phyloP scores from a whole-genome alignment of 2,888 invertebrate species.

The Luperina nickerlii region DNA sequence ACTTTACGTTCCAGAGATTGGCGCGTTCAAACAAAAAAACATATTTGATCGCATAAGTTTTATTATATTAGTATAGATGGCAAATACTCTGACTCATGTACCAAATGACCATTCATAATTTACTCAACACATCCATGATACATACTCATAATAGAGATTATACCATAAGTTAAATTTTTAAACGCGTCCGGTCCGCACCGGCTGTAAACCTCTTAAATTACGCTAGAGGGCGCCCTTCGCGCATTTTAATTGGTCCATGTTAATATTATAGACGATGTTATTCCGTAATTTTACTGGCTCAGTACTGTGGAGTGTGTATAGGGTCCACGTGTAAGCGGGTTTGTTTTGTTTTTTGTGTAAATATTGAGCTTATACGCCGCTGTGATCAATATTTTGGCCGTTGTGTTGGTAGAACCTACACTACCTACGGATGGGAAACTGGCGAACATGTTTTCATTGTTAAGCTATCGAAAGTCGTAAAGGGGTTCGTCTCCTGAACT shows the following conservation, averaged over 20 bases:
- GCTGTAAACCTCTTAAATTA: conserved; percentile 71
- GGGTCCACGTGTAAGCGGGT: conserved; percentile 19
- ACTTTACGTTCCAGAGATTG: neutral
- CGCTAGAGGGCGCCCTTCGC: conserved; percentile 70
- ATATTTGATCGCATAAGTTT: neutral
- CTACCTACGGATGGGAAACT: neutral
- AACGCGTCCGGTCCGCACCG: conserved; percentile 69
- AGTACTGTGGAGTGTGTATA: conserved; percentile 15
- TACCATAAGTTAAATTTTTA: conserved; percentile 76
- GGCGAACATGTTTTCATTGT: neutral
- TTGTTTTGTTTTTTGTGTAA: conserved; percentile 37
- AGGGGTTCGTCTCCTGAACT: neutral
- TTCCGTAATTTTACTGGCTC: conserved; percentile 56
- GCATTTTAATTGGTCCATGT: conserved; percentile 78
- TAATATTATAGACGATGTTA: conserved; percentile 74
- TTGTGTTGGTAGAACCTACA: conserved; percentile 23
- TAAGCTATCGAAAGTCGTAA: neutral
- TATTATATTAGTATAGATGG: neutral
- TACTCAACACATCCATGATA: conserved; percentile 36
- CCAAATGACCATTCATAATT: conserved; percentile 16
- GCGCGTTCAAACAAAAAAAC: neutral
- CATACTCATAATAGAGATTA: conserved; percentile 66
- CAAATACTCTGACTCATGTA: conserved; percentile 26
- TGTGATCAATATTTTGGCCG: conserved; percentile 36
- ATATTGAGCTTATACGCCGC: neutral